Percentiles rank a stretch among this genome's conserved stretches.
These are phyloP conservation scores for Drosophila setosimentum DNA, from an alignment of 2,888 invertebrate genomes.

Conservation along the genomic window DNA sequence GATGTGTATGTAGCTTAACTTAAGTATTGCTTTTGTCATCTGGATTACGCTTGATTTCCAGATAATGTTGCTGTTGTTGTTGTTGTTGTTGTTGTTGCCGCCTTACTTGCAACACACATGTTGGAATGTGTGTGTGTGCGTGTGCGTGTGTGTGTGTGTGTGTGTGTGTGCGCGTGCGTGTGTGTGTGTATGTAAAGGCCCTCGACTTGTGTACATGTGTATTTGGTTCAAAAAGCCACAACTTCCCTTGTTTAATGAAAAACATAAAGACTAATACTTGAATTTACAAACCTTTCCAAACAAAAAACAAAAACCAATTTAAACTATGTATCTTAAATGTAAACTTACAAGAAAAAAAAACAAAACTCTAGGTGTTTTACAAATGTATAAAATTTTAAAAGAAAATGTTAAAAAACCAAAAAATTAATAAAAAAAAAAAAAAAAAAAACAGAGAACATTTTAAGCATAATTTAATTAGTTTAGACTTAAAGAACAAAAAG, in stretches of 20 bases:
- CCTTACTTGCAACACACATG: constrained; percentile 2
- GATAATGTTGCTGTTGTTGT: constrained; percentile 4
- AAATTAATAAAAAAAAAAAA: not conserved
- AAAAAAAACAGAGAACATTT: constrained; percentile 39
- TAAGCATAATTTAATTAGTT: constrained; percentile 62
- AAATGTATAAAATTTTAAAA: constrained; percentile 58
- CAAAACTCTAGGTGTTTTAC: constrained; percentile 72
- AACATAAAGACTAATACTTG: constrained; percentile 80
- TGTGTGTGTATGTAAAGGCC: constrained; percentile 20
- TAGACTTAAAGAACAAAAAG: constrained; percentile 33
- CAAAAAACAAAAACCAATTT: constrained; percentile 40
- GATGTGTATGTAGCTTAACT: not conserved
- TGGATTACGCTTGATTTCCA: not conserved
- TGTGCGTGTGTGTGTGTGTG: not conserved
- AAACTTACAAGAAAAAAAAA: constrained; percentile 37
- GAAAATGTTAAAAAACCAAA: constrained; percentile 20
- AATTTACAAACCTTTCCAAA: constrained; percentile 68
- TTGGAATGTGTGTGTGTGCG: not conserved
- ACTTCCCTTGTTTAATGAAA: constrained; percentile 72
- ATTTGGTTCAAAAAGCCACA: constrained; percentile 44
- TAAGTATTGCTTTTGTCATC: constrained; percentile 2
- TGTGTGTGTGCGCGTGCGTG: not conserved
- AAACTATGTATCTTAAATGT: constrained; percentile 40
- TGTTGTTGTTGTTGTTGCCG: constrained; percentile 12
- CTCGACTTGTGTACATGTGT: constrained; percentile 30